Evolutionary conservation across 2,113 vertebrate species (phyloP).

Genomic region (Pseudorasbora parva): DNA sequence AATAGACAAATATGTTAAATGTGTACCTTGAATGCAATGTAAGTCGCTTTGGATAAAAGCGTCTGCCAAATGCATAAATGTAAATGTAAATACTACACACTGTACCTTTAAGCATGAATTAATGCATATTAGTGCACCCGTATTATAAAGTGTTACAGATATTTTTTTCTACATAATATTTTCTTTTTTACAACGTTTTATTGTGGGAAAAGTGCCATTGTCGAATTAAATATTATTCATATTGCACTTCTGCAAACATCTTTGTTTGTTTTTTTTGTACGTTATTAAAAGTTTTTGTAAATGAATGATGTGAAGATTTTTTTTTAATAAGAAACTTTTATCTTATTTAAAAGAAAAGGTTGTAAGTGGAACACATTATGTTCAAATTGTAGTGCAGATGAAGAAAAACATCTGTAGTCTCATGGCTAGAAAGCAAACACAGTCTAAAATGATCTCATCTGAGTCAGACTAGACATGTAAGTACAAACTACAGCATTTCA

Average conservation of each 20-base stretch:
- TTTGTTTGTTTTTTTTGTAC: neutral
- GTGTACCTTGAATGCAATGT: too few relatives aligned
- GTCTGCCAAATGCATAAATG: too few relatives aligned
- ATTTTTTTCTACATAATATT: too few relatives aligned
- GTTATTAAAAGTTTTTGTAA: conserved; percentile 6
- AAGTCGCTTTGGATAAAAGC: too few relatives aligned
- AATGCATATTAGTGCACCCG: too few relatives aligned
- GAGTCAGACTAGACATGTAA: neutral
- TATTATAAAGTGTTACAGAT: too few relatives aligned
- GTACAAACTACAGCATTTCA: neutral
- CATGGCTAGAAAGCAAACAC: neutral
- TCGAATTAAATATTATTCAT: neutral
- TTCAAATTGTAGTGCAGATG: neutral
- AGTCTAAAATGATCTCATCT: neutral
- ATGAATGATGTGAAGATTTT: neutral
- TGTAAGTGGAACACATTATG: neutral
- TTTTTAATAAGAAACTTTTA: neutral
- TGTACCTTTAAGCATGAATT: too few relatives aligned
- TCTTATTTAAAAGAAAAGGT: neutral
- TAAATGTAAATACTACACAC: too few relatives aligned
- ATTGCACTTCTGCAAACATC: conserved; percentile 19
- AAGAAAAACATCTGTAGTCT: neutral
- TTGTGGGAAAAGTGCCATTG: neutral
- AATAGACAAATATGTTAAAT: too few relatives aligned
- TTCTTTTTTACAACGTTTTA: neutral